A percentile compares a stretch with the other conserved stretches of the same genome.
Evolutionary conservation across 2,113 vertebrate species (phyloP).

Genomic region (Tachysurus vachellii): DNA sequence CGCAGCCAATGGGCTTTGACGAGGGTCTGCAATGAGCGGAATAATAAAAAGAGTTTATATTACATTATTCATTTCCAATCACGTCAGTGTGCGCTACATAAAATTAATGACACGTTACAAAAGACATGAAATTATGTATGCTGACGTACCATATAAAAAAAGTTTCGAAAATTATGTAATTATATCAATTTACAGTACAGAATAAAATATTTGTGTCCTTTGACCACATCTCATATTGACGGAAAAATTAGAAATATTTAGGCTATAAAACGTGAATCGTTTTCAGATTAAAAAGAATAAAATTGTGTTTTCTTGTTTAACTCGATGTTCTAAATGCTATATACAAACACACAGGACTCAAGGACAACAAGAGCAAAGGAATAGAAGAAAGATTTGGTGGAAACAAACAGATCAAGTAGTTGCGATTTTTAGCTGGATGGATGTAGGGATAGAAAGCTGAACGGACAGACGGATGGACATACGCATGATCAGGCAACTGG

Average conservation of each 20-base stretch:
- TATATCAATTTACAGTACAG: background rate
- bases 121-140: background rate
- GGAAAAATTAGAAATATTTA: background rate
- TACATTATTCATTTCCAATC: background rate
- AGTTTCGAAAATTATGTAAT: background rate
- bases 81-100: background rate
- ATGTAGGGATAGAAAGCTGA: background rate
- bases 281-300: background rate
- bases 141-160: background rate
- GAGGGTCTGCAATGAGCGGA: background rate
- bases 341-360: background rate
- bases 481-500: too few species aligned
- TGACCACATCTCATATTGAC: background rate
- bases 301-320: background rate
- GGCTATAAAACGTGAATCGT: background rate
- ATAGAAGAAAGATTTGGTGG: background rate
- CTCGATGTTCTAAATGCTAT: background rate
- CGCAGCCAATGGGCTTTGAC: conserved; percentile 8
- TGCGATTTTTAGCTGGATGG: background rate
- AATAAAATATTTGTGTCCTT: background rate
- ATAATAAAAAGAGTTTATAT: background rate
- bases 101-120: background rate
- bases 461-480: background rate
- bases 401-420: background rate
- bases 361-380: conserved; percentile 19